Percentiles rank a stretch among this genome's conserved stretches.
phyloP scores from a whole-genome alignment of 2,888 invertebrate genomes.

The Eucera pruinosa region DNA sequence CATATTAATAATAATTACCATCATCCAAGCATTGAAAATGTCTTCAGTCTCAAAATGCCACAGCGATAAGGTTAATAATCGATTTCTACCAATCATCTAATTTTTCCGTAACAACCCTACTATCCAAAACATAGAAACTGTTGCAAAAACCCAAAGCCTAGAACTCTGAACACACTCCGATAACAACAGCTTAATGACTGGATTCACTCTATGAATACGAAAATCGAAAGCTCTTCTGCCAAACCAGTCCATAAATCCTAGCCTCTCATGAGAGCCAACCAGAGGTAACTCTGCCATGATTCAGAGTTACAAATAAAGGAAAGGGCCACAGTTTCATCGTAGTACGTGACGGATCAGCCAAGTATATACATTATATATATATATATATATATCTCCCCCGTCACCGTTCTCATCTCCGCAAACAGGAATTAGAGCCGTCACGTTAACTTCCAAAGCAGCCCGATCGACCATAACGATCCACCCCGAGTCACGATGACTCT shows the following conservation, averaged over 20 bases:
- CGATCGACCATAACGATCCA: slow-evolving; percentile 49
- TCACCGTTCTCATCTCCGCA: slow-evolving; percentile 20
- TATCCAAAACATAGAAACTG: too few relatives aligned
- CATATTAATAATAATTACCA: too few relatives aligned
- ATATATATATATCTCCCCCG: slow-evolving; percentile 7
- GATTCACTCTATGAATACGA: neutral
- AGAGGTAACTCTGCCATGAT: neutral
- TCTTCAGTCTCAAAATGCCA: too few relatives aligned
- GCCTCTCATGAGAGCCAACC: too few relatives aligned
- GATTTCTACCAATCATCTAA: too few relatives aligned
- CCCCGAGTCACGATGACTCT: slow-evolving; percentile 27
- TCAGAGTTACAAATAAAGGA: slow-evolving; percentile 7
- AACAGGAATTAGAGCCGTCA: slow-evolving; percentile 45
- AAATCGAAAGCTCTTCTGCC: too few relatives aligned
- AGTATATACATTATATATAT: too few relatives aligned
- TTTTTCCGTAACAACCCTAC: too few relatives aligned
- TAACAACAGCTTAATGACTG: neutral
- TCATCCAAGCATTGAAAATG: too few relatives aligned
- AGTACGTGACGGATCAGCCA: slow-evolving; percentile 25
- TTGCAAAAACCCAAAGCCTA: too few relatives aligned
- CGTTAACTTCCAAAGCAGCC: slow-evolving; percentile 35
- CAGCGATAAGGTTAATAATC: too few relatives aligned
- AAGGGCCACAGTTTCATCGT: neutral
- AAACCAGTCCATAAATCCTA: neutral
- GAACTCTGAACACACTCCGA: too few relatives aligned